Evolutionary conservation across 2,888 invertebrate species (phyloP).

Genomic region (Mythimna vitellina): DNA sequence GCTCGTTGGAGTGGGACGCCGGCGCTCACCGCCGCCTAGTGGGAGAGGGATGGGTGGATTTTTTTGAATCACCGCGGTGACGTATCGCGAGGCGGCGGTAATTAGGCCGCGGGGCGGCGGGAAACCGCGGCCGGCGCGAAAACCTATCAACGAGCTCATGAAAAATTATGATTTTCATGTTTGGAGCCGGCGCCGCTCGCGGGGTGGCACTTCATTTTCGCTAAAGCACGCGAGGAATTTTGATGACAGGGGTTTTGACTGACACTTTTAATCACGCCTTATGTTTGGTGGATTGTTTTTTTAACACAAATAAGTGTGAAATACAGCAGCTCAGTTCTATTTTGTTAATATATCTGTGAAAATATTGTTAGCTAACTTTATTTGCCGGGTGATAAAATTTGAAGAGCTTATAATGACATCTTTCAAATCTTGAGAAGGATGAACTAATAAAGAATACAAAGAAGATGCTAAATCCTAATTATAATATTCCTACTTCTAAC

Average conservation of each 20-base stretch:
- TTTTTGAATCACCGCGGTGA: conserved; percentile 89
- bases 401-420: not conserved
- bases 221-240: conserved; percentile 80
- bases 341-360: not conserved
- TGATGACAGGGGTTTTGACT: conserved; percentile 72
- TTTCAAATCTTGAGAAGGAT: not conserved
- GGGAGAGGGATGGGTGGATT: conserved; percentile 87
- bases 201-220: conserved; percentile 84
- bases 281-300: conserved; percentile 59
- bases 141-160: conserved; percentile 91
- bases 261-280: conserved; percentile 70
- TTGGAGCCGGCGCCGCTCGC: conserved; percentile 77
- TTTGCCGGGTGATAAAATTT: not conserved
- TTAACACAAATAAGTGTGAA: conserved; percentile 5
- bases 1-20: conserved; percentile 84
- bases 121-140: conserved; percentile 89
- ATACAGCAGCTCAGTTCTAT: not conserved
- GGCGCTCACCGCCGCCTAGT: conserved; percentile 71
- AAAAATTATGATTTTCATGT: conserved; percentile 90
- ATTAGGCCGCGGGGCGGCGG: conserved; percentile 90
- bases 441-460: not conserved
- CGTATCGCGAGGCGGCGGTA: conserved; percentile 89
- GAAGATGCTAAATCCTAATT: not conserved
- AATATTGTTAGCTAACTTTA: not conserved
- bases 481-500: not conserved